A percentile compares a stretch with the other conserved stretches of the same genome.
phyloP scores from a whole-genome alignment of 2,113 vertebrate genomes.

The Ameiurus melas region DNA sequence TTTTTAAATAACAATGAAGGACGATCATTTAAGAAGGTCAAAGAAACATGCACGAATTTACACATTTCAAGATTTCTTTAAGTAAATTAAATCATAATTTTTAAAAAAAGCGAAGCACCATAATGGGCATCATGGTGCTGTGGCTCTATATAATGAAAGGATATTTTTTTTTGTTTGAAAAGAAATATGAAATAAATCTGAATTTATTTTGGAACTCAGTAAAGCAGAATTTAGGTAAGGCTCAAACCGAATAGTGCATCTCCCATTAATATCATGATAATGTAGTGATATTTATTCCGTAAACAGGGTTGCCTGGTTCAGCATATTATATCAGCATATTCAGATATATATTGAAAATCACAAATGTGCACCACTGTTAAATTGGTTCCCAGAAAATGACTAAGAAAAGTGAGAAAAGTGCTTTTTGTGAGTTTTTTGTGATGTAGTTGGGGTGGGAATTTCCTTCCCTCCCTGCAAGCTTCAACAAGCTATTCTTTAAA shows the following conservation, averaged over 20 bases:
- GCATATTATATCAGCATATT: background rate
- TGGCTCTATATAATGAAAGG: background rate
- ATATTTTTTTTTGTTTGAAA: background rate
- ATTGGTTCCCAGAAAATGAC: background rate
- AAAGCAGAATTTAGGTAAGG: background rate
- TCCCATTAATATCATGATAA: background rate
- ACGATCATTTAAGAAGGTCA: too few species aligned
- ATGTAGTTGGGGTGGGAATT: background rate
- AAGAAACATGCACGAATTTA: too few species aligned
- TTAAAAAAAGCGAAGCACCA: too few species aligned
- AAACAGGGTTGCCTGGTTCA: background rate
- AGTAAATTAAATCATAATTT: background rate
- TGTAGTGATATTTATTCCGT: background rate
- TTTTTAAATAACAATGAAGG: too few species aligned
- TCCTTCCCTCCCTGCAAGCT: background rate
- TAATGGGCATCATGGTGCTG: background rate
- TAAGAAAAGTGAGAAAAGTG: background rate
- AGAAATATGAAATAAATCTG: background rate
- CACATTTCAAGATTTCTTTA: too few species aligned
- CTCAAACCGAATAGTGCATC: background rate
- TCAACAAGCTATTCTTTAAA: background rate
- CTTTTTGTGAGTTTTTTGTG: background rate
- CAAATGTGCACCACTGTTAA: background rate
- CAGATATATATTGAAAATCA: background rate
- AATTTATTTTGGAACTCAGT: background rate